Evolutionary conservation across 2,113 vertebrate species (phyloP).

Genomic region (Bucco capensis): DNA sequence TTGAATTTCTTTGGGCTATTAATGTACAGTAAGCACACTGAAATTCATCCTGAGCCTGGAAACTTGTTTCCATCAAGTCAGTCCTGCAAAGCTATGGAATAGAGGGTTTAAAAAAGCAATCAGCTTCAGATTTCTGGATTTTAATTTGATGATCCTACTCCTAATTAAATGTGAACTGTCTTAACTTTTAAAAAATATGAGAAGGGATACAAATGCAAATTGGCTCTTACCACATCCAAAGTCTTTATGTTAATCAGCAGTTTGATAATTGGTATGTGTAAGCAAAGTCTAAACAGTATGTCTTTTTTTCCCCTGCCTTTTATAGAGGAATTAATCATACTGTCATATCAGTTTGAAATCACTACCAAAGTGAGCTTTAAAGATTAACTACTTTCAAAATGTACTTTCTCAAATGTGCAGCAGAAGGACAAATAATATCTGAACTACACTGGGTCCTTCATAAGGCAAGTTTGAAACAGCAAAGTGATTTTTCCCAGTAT

Average conservation of each 20-base stretch:
- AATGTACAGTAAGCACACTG: not conserved
- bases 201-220: not conserved
- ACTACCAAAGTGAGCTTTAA: not conserved
- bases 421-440: not conserved
- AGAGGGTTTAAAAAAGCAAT: not conserved
- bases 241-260: not conserved
- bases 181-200: not conserved
- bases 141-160: not conserved
- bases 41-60: not conserved
- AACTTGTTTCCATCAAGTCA: not conserved
- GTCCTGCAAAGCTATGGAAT: not conserved
- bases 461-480: not conserved
- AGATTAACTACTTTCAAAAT: not conserved
- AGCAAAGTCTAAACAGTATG: not conserved
- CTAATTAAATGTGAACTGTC: not conserved
- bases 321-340: conserved; percentile 19
- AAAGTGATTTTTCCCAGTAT: not conserved
- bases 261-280: not conserved
- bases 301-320: not conserved
- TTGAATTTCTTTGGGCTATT: conserved; percentile 39
- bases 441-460: not conserved
- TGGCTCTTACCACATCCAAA: not conserved
- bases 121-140: not conserved
- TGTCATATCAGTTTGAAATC: not conserved
- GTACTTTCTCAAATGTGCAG: not conserved